Evolutionary conservation across 2,888 invertebrate genomes (phyloP).

Genomic region (Drosophila demipolita): DNA sequence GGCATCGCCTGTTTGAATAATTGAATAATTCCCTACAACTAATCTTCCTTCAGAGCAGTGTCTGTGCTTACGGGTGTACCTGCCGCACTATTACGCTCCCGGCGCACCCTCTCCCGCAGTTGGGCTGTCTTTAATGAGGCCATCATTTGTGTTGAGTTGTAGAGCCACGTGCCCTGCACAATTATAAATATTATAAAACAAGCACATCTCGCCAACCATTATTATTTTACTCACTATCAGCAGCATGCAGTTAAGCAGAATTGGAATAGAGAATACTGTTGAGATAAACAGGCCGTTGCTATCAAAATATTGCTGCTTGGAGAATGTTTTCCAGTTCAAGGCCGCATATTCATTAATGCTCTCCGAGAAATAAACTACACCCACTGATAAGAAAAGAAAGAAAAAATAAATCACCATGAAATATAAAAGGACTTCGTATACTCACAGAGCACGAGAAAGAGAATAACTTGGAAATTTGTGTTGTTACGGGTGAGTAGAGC

Average conservation of each 20-base stretch:
- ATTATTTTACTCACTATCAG: slow-evolving; percentile 92
- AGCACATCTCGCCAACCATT: slow-evolving; percentile 3
- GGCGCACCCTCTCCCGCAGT: slow-evolving; percentile 89
- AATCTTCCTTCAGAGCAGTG: slow-evolving; percentile 41
- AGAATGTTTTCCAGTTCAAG: slow-evolving; percentile 93
- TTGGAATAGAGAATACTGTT: slow-evolving; percentile 96
- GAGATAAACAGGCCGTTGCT: slow-evolving; percentile 97
- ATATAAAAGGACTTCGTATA: slow-evolving; percentile 64
- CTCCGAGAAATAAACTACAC: slow-evolving; percentile 95
- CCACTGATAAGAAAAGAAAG: slow-evolving; percentile 87
- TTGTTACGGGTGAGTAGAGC: slow-evolving; percentile 93
- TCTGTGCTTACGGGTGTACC: neutral
- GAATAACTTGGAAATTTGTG: slow-evolving; percentile 93
- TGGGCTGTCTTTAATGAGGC: slow-evolving; percentile 93
- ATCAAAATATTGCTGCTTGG: slow-evolving; percentile 97
- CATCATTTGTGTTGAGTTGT: slow-evolving; percentile 95
- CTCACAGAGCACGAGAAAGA: slow-evolving; percentile 93
- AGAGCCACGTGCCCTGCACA: slow-evolving; percentile 93
- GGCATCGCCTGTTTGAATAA: slow-evolving; percentile 4
- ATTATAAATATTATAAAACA: neutral
- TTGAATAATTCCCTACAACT: slow-evolving; percentile 16
- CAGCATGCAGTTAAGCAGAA: slow-evolving; percentile 95
- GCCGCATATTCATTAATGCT: slow-evolving; percentile 96
- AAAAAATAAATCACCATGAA: slow-evolving; percentile 3
- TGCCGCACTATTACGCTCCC: slow-evolving; percentile 76